Base-by-base conservation (phyloP, 2,113 vertebrate species). In the Apodemus sylvaticus region DNA sequence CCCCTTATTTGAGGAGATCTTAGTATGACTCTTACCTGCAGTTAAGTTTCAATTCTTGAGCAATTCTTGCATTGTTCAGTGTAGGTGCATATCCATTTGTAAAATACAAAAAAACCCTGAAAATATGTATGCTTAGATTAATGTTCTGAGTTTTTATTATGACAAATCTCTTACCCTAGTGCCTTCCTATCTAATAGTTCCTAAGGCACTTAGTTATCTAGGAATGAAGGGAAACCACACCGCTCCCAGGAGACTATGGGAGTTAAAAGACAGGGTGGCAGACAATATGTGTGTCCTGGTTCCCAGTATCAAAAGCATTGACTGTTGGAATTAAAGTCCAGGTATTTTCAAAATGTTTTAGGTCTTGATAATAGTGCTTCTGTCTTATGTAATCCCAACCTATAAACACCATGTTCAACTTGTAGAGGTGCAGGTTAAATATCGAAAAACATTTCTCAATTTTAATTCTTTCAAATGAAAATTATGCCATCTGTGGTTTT, bases 401-500 rank as follows among this genome's bases (percentile, higher is more conserved):
- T 86, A 89, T 73, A 93, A 86, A 39, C 39, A 79, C 39, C 85
- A n/a, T 79, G 5, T 79, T 95, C 73, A 86, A 36, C n/a, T 26
- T 51, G 34, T 68, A 62, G 53, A 76, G 36, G 39, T 70, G n/a
- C 78, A 82, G 42, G 71, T 19, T 94, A 89, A 39, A 22, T 14
- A 92, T 95, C 88, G 58, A 86, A 19, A 92, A 96, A 58, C 26
- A 45, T 62, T 86, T 94, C n/a, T 92, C 71, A 74, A 45, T 94
- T 87, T 81, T 51, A 95, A 13, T 94, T 92, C n/a, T 92, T 97
- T 96, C 26, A 95, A 81, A 83, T 83, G 89, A 93, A 91, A 91
- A 45, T 91, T 60, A 94, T 26, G 95, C 97, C 97, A 97, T 94
- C 97, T 97, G 96, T 98, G 97, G 97, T 86, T 83, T 29, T 78